These are phyloP conservation scores for Rhincodon typus DNA, from an alignment of 2,797 vertebrate genomes.

Conservation along the genomic window DNA sequence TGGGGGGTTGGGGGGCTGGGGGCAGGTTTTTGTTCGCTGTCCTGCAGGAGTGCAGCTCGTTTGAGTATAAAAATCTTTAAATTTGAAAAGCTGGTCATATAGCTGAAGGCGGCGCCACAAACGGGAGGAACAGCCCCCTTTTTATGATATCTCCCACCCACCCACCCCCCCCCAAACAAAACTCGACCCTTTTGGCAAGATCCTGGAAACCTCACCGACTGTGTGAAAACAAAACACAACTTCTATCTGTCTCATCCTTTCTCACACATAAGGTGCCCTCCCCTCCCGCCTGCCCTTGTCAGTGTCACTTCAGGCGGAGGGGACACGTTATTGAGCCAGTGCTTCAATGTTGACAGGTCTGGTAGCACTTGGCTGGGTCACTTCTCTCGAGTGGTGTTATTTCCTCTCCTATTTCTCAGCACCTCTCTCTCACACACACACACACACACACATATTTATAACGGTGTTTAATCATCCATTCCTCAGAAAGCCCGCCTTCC, in stretches of 20 bases:
- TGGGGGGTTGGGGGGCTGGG: no score
- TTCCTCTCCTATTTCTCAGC: neutral
- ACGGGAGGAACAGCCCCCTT: neutral
- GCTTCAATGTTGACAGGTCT: neutral
- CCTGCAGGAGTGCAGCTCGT: neutral
- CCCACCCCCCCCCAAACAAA: neutral
- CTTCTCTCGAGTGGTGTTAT: neutral
- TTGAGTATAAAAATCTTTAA: neutral
- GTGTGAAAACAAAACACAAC: neutral
- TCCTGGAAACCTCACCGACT: neutral
- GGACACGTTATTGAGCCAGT: neutral
- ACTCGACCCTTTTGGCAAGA: neutral
- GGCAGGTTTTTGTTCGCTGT: neutral
- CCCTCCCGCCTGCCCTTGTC: neutral
- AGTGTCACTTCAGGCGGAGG: neutral
- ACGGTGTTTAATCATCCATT: neutral
- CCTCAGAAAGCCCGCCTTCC: neutral
- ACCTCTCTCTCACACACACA: neutral
- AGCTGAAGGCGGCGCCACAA: neutral
- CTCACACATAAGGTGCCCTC: neutral
- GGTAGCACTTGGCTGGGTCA: neutral
- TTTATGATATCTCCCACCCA: neutral
- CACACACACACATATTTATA: no score
- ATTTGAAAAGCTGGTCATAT: neutral
- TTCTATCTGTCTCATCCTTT: neutral